These are phyloP conservation scores for Chrysochloris asiatica DNA, from an alignment of 2,113 vertebrate genomes.

Conservation along the genomic window DNA sequence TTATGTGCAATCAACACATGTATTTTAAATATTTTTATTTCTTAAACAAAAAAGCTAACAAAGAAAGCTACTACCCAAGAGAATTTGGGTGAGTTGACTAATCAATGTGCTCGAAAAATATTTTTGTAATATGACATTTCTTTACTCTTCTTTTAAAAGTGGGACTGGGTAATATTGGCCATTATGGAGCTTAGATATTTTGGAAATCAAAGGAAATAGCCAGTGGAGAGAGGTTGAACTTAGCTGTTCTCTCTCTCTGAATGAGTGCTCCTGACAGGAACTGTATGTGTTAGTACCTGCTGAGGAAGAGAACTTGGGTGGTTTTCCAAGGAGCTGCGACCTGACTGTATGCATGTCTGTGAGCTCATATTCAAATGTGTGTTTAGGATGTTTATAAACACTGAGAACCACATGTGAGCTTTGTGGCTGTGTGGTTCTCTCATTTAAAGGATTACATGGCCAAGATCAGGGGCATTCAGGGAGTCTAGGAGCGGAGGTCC, in stretches of 20 bases:
- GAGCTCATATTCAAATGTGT: slow-evolving; percentile 19
- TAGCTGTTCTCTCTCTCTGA: slow-evolving; percentile 76
- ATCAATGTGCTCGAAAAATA: not conserved
- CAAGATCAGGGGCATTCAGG: too few species aligned
- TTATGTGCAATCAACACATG: not conserved
- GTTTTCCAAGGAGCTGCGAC: slow-evolving; percentile 62
- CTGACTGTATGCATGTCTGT: slow-evolving; percentile 54
- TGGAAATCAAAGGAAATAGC: slow-evolving; percentile 75
- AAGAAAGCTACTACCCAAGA: not conserved
- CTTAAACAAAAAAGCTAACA: not conserved
- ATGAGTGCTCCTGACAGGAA: slow-evolving; percentile 76
- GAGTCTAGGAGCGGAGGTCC: too few species aligned
- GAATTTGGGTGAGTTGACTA: slow-evolving; percentile 41
- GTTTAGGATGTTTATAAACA: slow-evolving; percentile 76
- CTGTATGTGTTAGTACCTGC: slow-evolving; percentile 55
- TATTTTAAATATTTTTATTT: not conserved
- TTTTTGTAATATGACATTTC: slow-evolving; percentile 48
- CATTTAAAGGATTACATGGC: slow-evolving; percentile 59
- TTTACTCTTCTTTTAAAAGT: slow-evolving; percentile 54
- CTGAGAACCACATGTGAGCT: slow-evolving; percentile 25
- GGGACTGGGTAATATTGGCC: slow-evolving; percentile 37
- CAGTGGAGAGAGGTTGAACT: slow-evolving; percentile 64
- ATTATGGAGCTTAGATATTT: slow-evolving; percentile 65
- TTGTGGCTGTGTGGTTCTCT: slow-evolving; percentile 27
- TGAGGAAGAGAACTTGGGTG: slow-evolving; percentile 61